A percentile compares a stretch with the other conserved stretches of the same genome.
Evolutionary conservation across 2,797 vertebrate species (phyloP).

Genomic region (Hydrophis major): DNA sequence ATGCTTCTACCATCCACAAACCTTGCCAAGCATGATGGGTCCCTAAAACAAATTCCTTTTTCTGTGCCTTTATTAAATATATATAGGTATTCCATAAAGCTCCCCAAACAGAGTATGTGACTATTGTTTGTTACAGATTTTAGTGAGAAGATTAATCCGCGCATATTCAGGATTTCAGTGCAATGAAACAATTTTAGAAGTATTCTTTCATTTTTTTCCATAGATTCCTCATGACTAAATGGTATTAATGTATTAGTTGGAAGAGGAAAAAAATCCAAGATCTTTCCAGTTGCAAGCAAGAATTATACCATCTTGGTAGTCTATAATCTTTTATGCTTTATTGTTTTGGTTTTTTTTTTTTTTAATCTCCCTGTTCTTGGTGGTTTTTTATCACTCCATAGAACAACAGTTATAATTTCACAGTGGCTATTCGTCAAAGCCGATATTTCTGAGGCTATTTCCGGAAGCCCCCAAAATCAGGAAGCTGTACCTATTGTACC

Average conservation of each 20-base stretch:
- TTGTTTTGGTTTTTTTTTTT: slow-evolving; percentile 20
- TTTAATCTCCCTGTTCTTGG: slow-evolving; percentile 69
- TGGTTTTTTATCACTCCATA: slow-evolving; percentile 64
- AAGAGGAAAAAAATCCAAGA: slow-evolving; percentile 64
- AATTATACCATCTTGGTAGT: slow-evolving; percentile 60
- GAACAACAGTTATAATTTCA: slow-evolving; percentile 67
- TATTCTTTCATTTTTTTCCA: slow-evolving; percentile 59
- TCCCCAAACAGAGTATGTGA: slow-evolving; percentile 43
- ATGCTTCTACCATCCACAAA: background rate
- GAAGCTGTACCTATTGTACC: slow-evolving; percentile 52
- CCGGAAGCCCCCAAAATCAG: slow-evolving; percentile 60
- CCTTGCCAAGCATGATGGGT: too few relatives aligned
- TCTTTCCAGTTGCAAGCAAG: slow-evolving; percentile 69
- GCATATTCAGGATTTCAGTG: background rate
- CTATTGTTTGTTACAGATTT: background rate
- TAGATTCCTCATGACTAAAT: slow-evolving; percentile 68
- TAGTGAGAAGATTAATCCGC: slow-evolving; percentile 52
- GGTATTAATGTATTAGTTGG: slow-evolving; percentile 70
- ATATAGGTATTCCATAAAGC: background rate
- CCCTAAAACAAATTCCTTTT: too few relatives aligned
- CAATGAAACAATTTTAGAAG: slow-evolving; percentile 65
- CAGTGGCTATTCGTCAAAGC: slow-evolving; percentile 64
- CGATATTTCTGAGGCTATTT: slow-evolving; percentile 56
- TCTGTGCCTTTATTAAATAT: background rate
- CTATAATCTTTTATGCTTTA: slow-evolving; percentile 49